A percentile compares a stretch with the other conserved stretches of the same genome.
Evolutionary conservation across 2,888 invertebrate species (phyloP).

Genomic region (Cataglyphis cursor): DNA sequence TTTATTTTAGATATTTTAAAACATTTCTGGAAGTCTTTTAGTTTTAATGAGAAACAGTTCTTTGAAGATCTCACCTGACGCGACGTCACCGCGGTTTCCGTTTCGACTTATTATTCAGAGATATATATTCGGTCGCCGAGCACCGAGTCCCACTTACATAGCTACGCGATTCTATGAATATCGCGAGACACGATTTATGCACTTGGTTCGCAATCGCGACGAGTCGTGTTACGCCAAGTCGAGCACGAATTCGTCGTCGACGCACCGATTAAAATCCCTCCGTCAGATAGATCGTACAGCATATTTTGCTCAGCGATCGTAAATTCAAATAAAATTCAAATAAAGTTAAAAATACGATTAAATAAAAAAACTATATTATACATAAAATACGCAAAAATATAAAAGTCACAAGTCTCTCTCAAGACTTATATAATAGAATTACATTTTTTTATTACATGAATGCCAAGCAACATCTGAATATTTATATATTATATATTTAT

Average conservation of each 20-base stretch:
- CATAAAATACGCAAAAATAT: neutral
- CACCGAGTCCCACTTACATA: constrained; percentile 10
- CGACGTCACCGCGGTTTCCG: neutral
- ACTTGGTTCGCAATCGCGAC: constrained; percentile 1
- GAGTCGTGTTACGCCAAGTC: constrained; percentile 13
- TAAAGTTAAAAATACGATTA: neutral
- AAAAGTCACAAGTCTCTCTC: no score
- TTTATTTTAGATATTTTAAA: neutral
- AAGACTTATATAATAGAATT: neutral
- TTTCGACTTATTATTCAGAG: constrained; percentile 8
- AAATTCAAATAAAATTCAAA: neutral
- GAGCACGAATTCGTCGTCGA: constrained; percentile 25
- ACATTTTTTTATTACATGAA: neutral
- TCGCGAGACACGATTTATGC: constrained; percentile 38
- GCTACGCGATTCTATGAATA: constrained; percentile 34
- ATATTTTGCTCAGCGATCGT: neutral
- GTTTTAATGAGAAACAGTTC: neutral
- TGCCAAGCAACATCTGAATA: neutral
- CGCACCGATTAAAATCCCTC: constrained; percentile 24
- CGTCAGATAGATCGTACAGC: neutral
- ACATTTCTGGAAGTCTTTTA: neutral
- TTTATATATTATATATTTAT: no score
- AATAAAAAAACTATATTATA: neutral
- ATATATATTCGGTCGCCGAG: constrained; percentile 16
- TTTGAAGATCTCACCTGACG: no score